A percentile compares a stretch with the other conserved stretches of the same genome.
Conservation (phyloP, 2,113 vertebrate species). For the Eublepharis macularius region DNA sequence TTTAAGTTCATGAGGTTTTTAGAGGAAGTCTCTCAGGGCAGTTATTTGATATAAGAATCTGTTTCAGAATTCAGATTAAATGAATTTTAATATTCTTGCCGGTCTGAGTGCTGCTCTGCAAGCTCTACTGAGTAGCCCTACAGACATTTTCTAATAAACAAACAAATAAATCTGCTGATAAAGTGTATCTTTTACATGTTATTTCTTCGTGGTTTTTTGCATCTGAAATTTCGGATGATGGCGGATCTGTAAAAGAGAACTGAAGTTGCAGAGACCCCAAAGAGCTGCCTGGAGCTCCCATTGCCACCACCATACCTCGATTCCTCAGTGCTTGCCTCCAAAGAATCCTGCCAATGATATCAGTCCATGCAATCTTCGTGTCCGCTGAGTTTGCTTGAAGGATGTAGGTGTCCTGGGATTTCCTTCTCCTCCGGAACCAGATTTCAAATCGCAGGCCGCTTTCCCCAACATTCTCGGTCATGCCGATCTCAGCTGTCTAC, state of each 20-base stretch:
- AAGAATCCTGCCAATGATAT: constrained; percentile 83
- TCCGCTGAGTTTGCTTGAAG: constrained; percentile 82
- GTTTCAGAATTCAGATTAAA: too few species aligned
- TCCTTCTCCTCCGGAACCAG: constrained; percentile 82
- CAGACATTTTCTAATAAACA: too few species aligned
- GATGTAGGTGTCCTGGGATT: constrained; percentile 85
- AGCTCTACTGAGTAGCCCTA: too few species aligned
- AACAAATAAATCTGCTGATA: background rate
- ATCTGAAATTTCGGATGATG: background rate
- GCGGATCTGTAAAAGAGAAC: background rate
- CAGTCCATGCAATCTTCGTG: constrained; percentile 80
- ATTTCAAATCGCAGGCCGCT: constrained; percentile 86
- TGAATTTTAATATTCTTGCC: too few species aligned
- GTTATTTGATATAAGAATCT: too few species aligned
- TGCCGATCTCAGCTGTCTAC: constrained; percentile 85
- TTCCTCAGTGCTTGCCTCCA: constrained; percentile 87
- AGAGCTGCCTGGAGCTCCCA: background rate
- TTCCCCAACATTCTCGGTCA: constrained; percentile 85
- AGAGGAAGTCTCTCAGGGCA: too few species aligned
- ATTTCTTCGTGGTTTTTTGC: background rate
- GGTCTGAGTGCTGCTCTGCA: too few species aligned
- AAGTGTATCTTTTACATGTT: background rate
- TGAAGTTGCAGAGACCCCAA: background rate
- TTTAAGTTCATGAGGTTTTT: too few species aligned
- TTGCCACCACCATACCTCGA: constrained; percentile 69